phyloP scores from a whole-genome alignment of 2,888 invertebrate genomes.

The Colletes collaris region DNA sequence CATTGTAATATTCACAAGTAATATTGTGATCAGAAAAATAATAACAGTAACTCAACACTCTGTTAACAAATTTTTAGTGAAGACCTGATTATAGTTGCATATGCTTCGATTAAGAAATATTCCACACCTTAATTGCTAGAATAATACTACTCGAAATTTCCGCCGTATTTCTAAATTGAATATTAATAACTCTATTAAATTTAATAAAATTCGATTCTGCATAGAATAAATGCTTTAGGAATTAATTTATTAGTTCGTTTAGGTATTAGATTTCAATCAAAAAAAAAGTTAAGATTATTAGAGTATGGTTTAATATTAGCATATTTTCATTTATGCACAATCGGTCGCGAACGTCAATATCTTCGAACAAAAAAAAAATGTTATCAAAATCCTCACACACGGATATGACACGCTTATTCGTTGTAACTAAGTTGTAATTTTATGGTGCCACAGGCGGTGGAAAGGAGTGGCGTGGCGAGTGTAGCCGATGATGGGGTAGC shows the following conservation, averaged over 20 bases:
- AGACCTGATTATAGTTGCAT: no score
- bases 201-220: background rate
- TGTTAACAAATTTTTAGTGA: background rate
- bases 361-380: slow-evolving; percentile 29
- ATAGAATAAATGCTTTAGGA: background rate
- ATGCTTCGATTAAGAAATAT: no score
- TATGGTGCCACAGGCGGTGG: slow-evolving; percentile 83
- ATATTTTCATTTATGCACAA: slow-evolving; percentile 30
- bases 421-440: slow-evolving; percentile 82
- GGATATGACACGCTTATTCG: slow-evolving; percentile 73
- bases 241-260: background rate
- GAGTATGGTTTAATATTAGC: slow-evolving; percentile 7
- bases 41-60: background rate
- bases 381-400: slow-evolving; percentile 65
- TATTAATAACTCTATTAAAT: background rate
- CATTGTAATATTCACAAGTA: slow-evolving; percentile 11
- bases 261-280: background rate
- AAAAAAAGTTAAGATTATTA: background rate
- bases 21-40: slow-evolving; percentile 1
- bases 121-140: no score
- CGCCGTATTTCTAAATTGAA: no score
- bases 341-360: slow-evolving; percentile 32
- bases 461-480: slow-evolving; percentile 82
- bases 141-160: no score
- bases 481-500: slow-evolving; percentile 82